These are phyloP conservation scores for Drosophila sp. DNA, from an alignment of 1,140 invertebrate species.

Conservation along the genomic window DNA sequence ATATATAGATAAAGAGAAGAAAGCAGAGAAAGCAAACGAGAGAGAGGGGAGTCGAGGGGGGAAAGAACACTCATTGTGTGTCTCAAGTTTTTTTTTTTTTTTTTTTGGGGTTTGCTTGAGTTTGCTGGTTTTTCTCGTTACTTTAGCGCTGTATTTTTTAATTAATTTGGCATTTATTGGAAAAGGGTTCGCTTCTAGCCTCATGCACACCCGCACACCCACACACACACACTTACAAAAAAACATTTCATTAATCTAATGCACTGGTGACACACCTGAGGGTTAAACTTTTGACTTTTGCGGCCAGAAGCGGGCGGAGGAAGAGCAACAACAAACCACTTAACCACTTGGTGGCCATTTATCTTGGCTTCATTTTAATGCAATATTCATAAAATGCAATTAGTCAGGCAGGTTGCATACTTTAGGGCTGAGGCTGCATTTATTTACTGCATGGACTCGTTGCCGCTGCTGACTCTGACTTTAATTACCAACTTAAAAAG, in stretches of 20 bases:
- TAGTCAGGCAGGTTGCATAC: constrained; percentile 51
- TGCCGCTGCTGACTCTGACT: constrained; percentile 19
- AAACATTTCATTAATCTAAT: constrained; percentile 76
- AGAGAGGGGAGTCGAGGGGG: not conserved
- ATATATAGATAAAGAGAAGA: constrained; percentile 48
- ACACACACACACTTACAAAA: constrained; percentile 10
- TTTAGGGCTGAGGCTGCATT: constrained; percentile 41
- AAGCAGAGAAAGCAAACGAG: constrained; percentile 26
- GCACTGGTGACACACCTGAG: constrained; percentile 59
- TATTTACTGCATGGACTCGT: constrained; percentile 38
- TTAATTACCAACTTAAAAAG: constrained; percentile 36
- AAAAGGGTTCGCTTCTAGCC: constrained; percentile 64
- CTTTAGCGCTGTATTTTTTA: constrained; percentile 77
- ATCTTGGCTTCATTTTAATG: constrained; percentile 40
- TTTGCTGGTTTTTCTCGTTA: constrained; percentile 69
- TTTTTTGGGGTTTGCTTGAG: constrained; percentile 69
- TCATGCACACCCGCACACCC: constrained; percentile 9
- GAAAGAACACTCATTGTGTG: constrained; percentile 70
- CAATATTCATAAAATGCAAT: constrained; percentile 79
- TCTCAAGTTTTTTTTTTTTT: constrained; percentile 67
- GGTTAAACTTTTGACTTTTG: constrained; percentile 43
- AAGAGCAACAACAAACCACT: constrained; percentile 27
- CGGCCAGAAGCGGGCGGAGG: constrained; percentile 33
- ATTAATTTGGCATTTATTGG: constrained; percentile 82
- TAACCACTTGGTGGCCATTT: constrained; percentile 56